A percentile compares a stretch with the other conserved stretches of the same genome.
Evolutionary conservation across 2,113 vertebrate genomes (phyloP).

Genomic region (Butorides virescens): DNA sequence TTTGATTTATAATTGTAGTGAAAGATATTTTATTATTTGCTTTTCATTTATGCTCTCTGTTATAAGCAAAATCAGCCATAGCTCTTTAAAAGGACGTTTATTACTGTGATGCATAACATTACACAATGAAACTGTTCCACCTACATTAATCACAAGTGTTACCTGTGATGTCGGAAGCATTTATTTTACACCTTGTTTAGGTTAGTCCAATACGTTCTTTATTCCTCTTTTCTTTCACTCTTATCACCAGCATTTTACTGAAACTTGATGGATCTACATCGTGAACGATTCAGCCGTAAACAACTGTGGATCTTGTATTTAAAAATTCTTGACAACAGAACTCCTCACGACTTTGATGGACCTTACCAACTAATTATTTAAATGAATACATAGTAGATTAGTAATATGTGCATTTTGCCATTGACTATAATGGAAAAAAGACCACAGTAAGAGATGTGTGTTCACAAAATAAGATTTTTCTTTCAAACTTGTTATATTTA

Average conservation of each 20-base stretch:
- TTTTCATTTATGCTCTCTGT: slow-evolving; percentile 32
- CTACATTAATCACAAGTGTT: neutral
- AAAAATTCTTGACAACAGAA: neutral
- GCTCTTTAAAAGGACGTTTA: neutral
- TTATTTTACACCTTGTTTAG: neutral
- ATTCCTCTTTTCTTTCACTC: neutral
- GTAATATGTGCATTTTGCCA: neutral
- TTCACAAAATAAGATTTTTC: neutral
- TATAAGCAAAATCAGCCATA: slow-evolving; percentile 5
- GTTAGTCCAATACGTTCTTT: neutral
- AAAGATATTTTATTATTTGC: slow-evolving; percentile 37
- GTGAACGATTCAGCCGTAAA: neutral
- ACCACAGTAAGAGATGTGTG: neutral
- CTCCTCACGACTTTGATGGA: neutral
- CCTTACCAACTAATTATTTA: neutral
- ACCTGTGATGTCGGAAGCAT: neutral
- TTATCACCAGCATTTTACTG: neutral
- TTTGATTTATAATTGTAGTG: slow-evolving; percentile 65
- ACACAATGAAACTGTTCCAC: neutral
- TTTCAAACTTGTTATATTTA: neutral
- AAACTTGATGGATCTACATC: neutral
- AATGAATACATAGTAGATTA: neutral
- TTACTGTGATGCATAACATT: neutral
- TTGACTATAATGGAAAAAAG: neutral
- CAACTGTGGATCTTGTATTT: neutral